Conservation (phyloP, 2,113 vertebrate genomes). For the Phylloscopus trochiloides region DNA sequence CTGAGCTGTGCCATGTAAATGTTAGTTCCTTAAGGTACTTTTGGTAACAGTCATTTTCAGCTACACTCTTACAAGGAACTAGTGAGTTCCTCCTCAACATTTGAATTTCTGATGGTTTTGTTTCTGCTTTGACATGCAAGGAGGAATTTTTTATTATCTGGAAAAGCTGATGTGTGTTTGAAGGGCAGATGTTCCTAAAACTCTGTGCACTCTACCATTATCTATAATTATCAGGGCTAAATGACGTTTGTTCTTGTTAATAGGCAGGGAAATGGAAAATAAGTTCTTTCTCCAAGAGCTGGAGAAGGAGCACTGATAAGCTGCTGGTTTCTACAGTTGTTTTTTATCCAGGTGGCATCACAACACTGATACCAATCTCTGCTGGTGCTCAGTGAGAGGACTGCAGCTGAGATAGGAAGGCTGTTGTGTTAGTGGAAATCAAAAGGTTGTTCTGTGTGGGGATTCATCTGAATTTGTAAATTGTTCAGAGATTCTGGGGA, state of each 20-base stretch:
- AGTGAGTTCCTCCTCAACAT: background rate
- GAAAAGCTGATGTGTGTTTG: background rate
- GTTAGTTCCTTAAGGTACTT: background rate
- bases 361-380: background rate
- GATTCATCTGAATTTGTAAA: background rate
- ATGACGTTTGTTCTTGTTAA: background rate
- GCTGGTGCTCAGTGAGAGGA: background rate
- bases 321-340: background rate
- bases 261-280: background rate
- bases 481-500: background rate
- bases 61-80: background rate
- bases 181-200: background rate
- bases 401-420: background rate
- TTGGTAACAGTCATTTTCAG: background rate
- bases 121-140: background rate
- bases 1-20: background rate
- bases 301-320: background rate
- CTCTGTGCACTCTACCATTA: background rate
- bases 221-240: background rate
- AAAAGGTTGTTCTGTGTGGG: background rate
- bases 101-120: background rate
- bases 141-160: background rate
- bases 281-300: background rate
- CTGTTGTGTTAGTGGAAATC: background rate
- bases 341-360: constrained; percentile 9